Evolutionary conservation across 2,113 vertebrate genomes (phyloP).

Genomic region (Eclectus roratus): DNA sequence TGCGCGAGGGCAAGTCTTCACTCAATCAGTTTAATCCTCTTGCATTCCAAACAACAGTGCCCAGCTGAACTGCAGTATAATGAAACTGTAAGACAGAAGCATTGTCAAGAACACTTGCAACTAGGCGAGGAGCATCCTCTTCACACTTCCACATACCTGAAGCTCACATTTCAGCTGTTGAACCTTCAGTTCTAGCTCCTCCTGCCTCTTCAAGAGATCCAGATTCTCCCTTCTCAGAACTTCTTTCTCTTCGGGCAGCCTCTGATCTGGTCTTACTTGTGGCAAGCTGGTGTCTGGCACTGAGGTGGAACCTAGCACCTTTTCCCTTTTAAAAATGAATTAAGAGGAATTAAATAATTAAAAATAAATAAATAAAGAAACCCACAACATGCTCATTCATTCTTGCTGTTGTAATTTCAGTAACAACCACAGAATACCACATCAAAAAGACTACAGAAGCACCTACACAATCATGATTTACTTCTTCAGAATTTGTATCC

Average conservation of each 20-base stretch:
- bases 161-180: conserved; percentile 59
- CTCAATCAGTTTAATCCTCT: not conserved
- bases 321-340: conserved; percentile 56
- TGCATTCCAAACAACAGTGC: not conserved
- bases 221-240: conserved; percentile 54
- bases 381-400: not conserved
- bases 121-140: not conserved
- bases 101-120: not conserved
- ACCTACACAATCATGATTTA: not conserved
- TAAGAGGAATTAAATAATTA: not conserved
- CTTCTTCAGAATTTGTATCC: not conserved
- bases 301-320: not conserved
- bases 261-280: conserved; percentile 63
- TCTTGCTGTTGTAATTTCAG: not conserved
- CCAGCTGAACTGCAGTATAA: not conserved
- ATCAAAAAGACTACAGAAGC: not conserved
- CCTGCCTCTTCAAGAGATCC: conserved; percentile 42
- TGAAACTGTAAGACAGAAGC: not conserved
- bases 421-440: not conserved
- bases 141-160: conserved; percentile 45
- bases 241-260: conserved; percentile 65
- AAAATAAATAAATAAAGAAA: not conserved
- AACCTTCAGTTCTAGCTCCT: conserved; percentile 61
- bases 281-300: conserved; percentile 15
- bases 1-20: not conserved